phyloP scores from a whole-genome alignment of 2,888 invertebrate species.

The Drosophila putrida region DNA sequence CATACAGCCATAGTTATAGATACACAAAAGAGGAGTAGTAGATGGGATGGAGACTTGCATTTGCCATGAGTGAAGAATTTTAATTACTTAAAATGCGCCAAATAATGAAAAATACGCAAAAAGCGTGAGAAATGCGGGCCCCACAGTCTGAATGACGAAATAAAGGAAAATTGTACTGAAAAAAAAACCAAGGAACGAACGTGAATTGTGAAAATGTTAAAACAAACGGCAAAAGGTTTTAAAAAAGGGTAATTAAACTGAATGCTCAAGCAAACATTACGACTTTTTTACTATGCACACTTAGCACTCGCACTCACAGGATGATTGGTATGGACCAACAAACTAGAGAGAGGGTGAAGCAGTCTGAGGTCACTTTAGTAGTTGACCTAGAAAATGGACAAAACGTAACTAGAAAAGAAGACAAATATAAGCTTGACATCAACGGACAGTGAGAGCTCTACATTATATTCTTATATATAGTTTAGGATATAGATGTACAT shows the following conservation, averaged over 20 bases:
- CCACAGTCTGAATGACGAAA: conserved; percentile 5
- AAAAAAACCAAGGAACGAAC: conserved; percentile 1
- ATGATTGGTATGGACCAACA: conserved; percentile 20
- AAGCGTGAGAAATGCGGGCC: conserved; percentile 20
- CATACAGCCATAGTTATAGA: conserved; percentile 2
- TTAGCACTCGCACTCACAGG: conserved; percentile 7
- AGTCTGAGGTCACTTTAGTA: conserved; percentile 26
- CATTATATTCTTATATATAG: conserved; percentile 2
- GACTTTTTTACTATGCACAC: conserved; percentile 16
- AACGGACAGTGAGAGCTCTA: conserved; percentile 2
- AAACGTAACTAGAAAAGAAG: conserved; percentile 6
- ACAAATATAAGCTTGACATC: conserved; percentile 4
- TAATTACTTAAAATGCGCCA: conserved; percentile 72
- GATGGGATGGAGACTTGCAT: conserved; percentile 22
- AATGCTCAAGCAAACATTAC: conserved; percentile 60
- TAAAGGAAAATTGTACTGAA: conserved; percentile 42
- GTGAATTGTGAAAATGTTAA: conserved; percentile 37
- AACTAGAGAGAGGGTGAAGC: neutral
- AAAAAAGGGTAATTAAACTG: conserved; percentile 64
- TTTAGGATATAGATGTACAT: conserved; percentile 1
- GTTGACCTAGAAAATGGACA: conserved; percentile 40
- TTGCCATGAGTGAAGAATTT: conserved; percentile 56
- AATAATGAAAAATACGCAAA: conserved; percentile 46
- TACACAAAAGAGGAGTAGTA: neutral
- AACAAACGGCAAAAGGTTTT: conserved; percentile 52